Conservation (phyloP, 2,888 invertebrate genomes). For the Caenorhabditis sulstoni region DNA sequence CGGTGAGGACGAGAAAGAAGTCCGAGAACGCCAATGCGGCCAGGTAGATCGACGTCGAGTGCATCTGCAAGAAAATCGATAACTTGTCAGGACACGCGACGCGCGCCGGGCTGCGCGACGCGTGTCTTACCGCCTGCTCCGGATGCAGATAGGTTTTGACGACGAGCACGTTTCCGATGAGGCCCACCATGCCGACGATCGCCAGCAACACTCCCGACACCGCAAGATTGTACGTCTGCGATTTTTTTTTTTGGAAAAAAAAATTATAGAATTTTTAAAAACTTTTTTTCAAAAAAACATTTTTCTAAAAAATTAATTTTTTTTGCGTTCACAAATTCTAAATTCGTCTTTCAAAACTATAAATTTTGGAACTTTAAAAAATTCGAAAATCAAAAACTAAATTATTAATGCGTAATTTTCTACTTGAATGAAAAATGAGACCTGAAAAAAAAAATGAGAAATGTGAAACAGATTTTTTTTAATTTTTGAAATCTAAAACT, state of each 20-base stretch:
- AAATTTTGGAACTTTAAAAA: no score
- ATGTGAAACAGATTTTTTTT: no score
- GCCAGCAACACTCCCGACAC: conserved; percentile 78
- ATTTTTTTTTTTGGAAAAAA: not conserved
- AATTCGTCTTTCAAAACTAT: no score
- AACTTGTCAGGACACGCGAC: not conserved
- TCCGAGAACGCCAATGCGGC: conserved; percentile 77
- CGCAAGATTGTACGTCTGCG: conserved; percentile 77
- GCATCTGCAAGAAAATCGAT: conserved; percentile 52
- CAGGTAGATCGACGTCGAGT: conserved; percentile 78
- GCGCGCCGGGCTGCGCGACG: no score
- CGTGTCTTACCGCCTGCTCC: conserved; percentile 49
- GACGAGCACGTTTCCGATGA: conserved; percentile 76
- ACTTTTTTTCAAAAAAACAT: no score
- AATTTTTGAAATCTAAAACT: no score
- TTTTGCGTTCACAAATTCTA: no score
- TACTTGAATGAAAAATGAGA: no score
- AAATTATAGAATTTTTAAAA: not conserved
- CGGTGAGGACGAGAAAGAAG: conserved; percentile 78
- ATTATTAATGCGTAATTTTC: no score
- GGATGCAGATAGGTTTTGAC: conserved; percentile 74
- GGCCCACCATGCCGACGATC: conserved; percentile 75
- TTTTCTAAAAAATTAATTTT: no score
- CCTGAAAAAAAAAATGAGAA: no score
- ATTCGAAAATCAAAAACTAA: no score